A percentile compares a stretch with the other conserved stretches of the same genome.
These are phyloP conservation scores for Bombus soroeensis DNA, from an alignment of 1,140 invertebrate species.

Conservation along the genomic window DNA sequence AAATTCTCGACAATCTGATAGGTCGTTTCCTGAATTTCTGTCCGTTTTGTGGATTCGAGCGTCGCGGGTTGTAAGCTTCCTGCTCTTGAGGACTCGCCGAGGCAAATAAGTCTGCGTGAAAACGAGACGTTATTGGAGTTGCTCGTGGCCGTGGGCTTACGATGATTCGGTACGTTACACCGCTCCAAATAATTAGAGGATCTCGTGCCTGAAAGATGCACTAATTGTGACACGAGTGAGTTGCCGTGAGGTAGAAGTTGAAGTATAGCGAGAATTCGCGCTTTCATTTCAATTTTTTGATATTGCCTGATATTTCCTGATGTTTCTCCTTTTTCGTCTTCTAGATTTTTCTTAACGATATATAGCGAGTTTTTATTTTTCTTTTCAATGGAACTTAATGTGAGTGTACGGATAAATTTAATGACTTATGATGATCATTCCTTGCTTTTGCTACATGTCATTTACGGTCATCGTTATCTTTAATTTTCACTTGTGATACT, in stretches of 20 bases:
- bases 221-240: not conserved
- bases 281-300: not conserved
- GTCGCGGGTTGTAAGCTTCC: not conserved
- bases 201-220: not conserved
- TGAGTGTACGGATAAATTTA: not conserved
- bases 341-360: not conserved
- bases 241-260: not conserved
- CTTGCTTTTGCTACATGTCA: not conserved
- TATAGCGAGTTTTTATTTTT: not conserved
- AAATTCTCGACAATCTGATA: not conserved
- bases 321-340: not conserved
- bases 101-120: constrained; percentile 7
- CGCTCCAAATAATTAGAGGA: constrained; percentile 32
- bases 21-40: not conserved
- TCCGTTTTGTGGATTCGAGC: not conserved
- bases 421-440: not conserved
- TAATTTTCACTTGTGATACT: not conserved
- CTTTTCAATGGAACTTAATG: not conserved
- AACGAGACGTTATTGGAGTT: constrained; percentile 23
- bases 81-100: not conserved
- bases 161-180: not conserved
- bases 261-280: too few relatives aligned
- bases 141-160: not conserved
- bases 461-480: not conserved
- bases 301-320: not conserved